Conservation (phyloP, 2,888 invertebrate genomes). For the Drosophila tanythrix region DNA sequence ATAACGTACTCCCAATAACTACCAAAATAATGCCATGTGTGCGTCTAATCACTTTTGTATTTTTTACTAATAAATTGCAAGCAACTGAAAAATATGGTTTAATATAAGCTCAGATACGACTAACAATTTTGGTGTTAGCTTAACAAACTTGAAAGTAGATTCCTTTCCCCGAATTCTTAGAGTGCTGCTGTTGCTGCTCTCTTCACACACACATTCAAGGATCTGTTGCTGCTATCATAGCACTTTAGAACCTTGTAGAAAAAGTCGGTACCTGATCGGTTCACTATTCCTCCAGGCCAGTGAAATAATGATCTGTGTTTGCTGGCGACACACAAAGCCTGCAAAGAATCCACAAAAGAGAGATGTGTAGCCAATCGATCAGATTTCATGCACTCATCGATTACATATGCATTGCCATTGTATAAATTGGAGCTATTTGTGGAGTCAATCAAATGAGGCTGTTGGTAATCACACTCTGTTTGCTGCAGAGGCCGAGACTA, state of each 20-base stretch:
- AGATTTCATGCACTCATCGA: not conserved
- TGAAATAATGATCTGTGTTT: not conserved
- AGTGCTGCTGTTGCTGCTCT: too few species aligned
- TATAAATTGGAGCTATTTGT: slow-evolving; percentile 34
- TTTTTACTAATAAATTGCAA: slow-evolving; percentile 51
- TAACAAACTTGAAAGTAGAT: not conserved
- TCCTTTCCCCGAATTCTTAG: too few species aligned
- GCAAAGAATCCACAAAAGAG: not conserved
- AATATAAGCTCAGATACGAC: not conserved
- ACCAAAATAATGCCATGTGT: slow-evolving; percentile 31
- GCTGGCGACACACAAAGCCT: not conserved
- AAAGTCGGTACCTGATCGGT: too few species aligned
- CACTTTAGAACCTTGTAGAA: too few species aligned
- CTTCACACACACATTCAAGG: too few species aligned
- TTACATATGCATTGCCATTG: not conserved
- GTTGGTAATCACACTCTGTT: slow-evolving; percentile 18
- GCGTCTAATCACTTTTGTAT: slow-evolving; percentile 8
- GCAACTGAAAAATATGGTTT: slow-evolving; percentile 27
- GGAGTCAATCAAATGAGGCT: slow-evolving; percentile 34
- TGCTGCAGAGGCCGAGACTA: slow-evolving; percentile 6
- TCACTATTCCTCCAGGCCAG: not conserved
- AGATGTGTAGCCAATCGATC: not conserved
- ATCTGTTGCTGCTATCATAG: too few species aligned
- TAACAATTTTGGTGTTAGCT: too few species aligned
- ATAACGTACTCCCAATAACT: not conserved